These are phyloP conservation scores for Ispidina picta DNA, from an alignment of 2,797 vertebrate species.

Conservation along the genomic window DNA sequence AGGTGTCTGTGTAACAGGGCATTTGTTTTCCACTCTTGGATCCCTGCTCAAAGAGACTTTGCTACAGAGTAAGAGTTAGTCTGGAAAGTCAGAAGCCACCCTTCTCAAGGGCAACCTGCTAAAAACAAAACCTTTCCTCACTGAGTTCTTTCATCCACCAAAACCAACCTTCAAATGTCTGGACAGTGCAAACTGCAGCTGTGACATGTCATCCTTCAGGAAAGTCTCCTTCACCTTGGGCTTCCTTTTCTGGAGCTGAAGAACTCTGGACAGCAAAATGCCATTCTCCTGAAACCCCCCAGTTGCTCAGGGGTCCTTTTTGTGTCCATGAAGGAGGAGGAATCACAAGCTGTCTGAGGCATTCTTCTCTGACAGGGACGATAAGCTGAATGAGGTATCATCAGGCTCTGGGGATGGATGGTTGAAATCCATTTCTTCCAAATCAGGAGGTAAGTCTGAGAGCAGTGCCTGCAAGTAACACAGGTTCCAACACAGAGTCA, in stretches of 20 bases:
- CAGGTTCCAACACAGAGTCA: background rate
- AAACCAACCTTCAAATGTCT: slow-evolving; percentile 10
- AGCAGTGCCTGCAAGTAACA: slow-evolving; percentile 86
- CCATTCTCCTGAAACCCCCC: slow-evolving; percentile 43
- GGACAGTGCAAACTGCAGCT: slow-evolving; percentile 27
- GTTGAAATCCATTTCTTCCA: slow-evolving; percentile 89
- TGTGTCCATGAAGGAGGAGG: background rate
- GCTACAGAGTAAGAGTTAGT: slow-evolving; percentile 47
- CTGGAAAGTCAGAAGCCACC: slow-evolving; percentile 48
- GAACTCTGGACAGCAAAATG: slow-evolving; percentile 33
- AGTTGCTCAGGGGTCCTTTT: background rate
- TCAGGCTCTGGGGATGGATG: slow-evolving; percentile 78
- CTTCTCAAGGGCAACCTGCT: slow-evolving; percentile 39
- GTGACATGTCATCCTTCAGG: slow-evolving; percentile 1
- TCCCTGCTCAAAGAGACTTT: slow-evolving; percentile 47
- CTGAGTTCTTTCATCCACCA: slow-evolving; percentile 11
- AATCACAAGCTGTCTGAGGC: slow-evolving; percentile 82
- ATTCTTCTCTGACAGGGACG: slow-evolving; percentile 90
- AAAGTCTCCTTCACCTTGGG: slow-evolving; percentile 5
- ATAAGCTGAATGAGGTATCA: slow-evolving; percentile 85
- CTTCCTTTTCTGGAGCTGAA: slow-evolving; percentile 47
- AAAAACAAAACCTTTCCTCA: slow-evolving; percentile 41
- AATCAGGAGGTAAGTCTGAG: slow-evolving; percentile 92
- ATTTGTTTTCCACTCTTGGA: slow-evolving; percentile 8
- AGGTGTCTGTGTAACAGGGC: background rate